A percentile compares a stretch with the other conserved stretches of the same genome.
Conservation (phyloP, 2,113 vertebrate species). For the human region GRCh38 chr12:3608001-3608500, state of each 20-base stretch:
- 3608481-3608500: slow-evolving; percentile 4
- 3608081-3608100: background rate
- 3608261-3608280: background rate
- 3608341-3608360: background rate
- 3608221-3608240: slow-evolving; percentile 2
- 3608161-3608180: background rate
- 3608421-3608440: background rate
- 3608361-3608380: background rate
- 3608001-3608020: background rate
- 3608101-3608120: background rate
- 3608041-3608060: background rate
- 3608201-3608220: background rate
- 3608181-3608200: background rate
- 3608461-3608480: background rate
- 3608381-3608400: background rate
- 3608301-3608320: background rate
- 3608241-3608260: background rate
- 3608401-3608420: background rate
- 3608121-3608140: background rate
- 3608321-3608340: background rate
- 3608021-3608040: too few species aligned
- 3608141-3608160: background rate
- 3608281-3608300: background rate
- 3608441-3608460: background rate
- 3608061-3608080: too few species aligned